Conservation (phyloP, 2,113 vertebrate genomes). For the Pygoscelis adeliae region DNA sequence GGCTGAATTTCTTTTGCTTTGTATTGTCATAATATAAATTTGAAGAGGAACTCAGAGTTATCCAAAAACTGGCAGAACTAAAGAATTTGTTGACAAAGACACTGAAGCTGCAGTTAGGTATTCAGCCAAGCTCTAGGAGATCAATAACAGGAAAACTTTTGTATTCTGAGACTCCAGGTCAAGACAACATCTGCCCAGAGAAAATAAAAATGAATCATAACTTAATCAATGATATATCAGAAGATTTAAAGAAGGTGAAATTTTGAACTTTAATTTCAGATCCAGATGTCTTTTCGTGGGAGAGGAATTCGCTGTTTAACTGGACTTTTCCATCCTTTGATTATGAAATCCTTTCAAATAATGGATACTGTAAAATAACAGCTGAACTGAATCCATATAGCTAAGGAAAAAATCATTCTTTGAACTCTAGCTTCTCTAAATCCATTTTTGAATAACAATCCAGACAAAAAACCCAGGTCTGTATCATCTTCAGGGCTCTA, state of each 20-base stretch:
- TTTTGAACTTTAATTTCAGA: not conserved
- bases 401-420: not conserved
- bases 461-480: not conserved
- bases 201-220: not conserved
- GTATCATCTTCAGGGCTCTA: not conserved
- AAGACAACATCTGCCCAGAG: not conserved
- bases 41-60: not conserved
- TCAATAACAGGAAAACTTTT: not conserved
- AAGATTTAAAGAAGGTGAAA: not conserved
- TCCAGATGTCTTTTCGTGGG: not conserved
- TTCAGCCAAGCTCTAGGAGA: not conserved
- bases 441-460: not conserved
- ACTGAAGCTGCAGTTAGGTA: not conserved
- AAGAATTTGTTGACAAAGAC: not conserved
- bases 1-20: not conserved
- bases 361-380: not conserved
- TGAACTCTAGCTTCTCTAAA: not conserved
- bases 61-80: not conserved
- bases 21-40: not conserved
- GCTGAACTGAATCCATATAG: not conserved
- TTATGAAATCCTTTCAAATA: not conserved
- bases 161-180: not conserved
- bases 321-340: not conserved
- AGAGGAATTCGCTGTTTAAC: not conserved
- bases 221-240: not conserved